Evolutionary conservation across 2,888 invertebrate genomes (phyloP), one percentile per base, ranked within the genome.

Genomic region (Mythimna impura): DNA sequence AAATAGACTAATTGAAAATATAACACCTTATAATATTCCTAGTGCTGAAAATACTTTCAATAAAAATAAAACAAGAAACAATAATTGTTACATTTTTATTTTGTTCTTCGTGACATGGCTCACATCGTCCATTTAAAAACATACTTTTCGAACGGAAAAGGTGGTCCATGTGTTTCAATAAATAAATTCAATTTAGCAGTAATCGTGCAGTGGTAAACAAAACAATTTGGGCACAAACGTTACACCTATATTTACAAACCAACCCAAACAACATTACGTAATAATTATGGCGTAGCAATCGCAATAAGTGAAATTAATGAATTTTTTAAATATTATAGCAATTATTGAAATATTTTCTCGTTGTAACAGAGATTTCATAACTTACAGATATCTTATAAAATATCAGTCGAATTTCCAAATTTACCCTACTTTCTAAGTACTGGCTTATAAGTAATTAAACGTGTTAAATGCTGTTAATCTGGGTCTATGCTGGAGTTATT

Each of bases 91-190:
- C 67, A 87, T 87, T 89, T 85, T 89, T 89, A 88, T 89, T 92
- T 91, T 89, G 90, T 92, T 91, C 89, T 83, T 83, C 89, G 82
- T 82, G 87, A 86, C 91, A 96, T 96, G 96, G 95, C 83, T 87
- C 82, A 92, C 95, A 86, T 96, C 94, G 96, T 96, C 96, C 96
- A 96, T 94, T 94, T 89, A 92, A 96, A 93, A 83, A 82, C 66
- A 67, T 72, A 73, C 63, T 66, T 52, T 93, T 96, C 95, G 93
- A 94, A 96, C 96, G 96, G 93, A 96, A 95, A 96, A 96, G 96
- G 95, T 88, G 86, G 80, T 89, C 95, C 96, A 96, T 96, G 88
- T 67, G 73, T 81, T 88, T 89, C 88, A 95, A 96, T 95, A 95
- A 96, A 95, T 96, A 94, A 84, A 87, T 87, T 90, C 83, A 78